Evolutionary conservation across 2,797 vertebrate genomes (phyloP).

Genomic region (Anomalospiza imberbis): DNA sequence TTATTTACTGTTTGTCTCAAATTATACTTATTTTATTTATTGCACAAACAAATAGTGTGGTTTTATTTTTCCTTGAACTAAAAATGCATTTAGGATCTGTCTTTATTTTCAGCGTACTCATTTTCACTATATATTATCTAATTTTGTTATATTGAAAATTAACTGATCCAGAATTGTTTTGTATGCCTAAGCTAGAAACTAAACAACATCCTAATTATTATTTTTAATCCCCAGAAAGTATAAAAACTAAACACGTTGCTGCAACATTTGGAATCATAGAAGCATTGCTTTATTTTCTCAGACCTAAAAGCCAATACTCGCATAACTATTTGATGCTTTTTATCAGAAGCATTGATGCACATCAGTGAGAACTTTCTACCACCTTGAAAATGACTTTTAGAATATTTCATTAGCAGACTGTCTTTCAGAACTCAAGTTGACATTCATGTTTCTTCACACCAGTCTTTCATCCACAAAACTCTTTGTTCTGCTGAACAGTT

Average conservation of each 20-base stretch:
- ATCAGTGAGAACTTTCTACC: conserved; percentile 75
- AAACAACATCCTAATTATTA: background rate
- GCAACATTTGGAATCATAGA: conserved; percentile 39
- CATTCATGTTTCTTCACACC: conserved; percentile 76
- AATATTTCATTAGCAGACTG: conserved; percentile 81
- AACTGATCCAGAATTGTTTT: background rate
- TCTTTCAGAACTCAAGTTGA: conserved; percentile 76
- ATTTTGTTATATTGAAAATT: conserved; percentile 22
- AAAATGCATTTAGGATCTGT: background rate
- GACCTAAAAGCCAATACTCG: conserved; percentile 62
- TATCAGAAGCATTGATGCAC: conserved; percentile 74
- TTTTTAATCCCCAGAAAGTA: conserved; percentile 11
- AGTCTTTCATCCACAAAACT: conserved; percentile 77
- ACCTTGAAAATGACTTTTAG: conserved; percentile 82
- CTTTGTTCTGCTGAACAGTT: conserved; percentile 77
- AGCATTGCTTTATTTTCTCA: conserved; percentile 60
- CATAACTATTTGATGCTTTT: conserved; percentile 73
- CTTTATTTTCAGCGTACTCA: background rate
- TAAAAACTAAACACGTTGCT: background rate
- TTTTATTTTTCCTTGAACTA: background rate
- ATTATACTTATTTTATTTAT: conserved; percentile 1
- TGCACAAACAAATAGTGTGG: conserved; percentile 1
- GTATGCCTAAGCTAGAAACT: background rate
- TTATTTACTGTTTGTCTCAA: conserved; percentile 37
- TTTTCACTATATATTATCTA: background rate